Percentiles rank a stretch among this genome's conserved stretches.
These are phyloP conservation scores for Trachops cirrhosus DNA, from an alignment of 2,797 vertebrate genomes.

Conservation along the genomic window DNA sequence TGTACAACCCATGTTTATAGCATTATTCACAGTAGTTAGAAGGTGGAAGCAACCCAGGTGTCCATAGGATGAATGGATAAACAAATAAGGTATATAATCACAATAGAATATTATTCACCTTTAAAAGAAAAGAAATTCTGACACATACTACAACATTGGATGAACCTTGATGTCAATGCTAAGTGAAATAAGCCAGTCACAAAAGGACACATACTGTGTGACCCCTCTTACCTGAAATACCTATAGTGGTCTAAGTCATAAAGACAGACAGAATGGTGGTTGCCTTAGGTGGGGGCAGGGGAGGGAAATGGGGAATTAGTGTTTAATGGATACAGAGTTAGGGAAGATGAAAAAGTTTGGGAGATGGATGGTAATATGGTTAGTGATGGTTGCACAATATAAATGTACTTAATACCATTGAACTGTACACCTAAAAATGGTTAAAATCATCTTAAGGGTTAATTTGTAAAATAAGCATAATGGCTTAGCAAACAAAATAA, in stretches of 20 bases:
- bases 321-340: neutral
- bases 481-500: neutral
- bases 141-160: neutral
- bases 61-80: neutral
- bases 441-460: neutral
- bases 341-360: neutral
- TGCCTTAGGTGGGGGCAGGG: neutral
- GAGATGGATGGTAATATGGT: neutral
- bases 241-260: neutral
- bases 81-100: neutral
- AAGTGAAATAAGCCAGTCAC: neutral
- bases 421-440: neutral
- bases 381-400: neutral
- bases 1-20: neutral
- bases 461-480: constrained; percentile 24
- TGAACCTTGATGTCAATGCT: neutral
- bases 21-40: neutral
- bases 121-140: neutral
- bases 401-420: neutral
- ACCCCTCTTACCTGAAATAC: neutral
- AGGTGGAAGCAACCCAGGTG: neutral
- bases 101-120: neutral
- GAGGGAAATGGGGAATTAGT: neutral
- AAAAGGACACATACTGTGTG: neutral
- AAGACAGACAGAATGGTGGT: neutral